A percentile compares a stretch with the other conserved stretches of the same genome.
Evolutionary conservation across 2,888 invertebrate genomes (phyloP).

Genomic region (Anodontia alba): DNA sequence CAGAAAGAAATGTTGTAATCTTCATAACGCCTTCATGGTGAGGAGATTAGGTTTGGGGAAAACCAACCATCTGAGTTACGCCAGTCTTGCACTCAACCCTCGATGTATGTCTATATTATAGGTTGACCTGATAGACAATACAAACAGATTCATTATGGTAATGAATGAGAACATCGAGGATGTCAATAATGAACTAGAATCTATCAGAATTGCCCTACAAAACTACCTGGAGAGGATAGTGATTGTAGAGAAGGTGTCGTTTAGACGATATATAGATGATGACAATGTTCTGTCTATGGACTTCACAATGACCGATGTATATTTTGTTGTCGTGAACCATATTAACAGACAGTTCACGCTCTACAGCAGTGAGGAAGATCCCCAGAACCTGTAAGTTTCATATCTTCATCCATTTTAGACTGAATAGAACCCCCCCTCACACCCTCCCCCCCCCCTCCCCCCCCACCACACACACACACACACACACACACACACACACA

Average conservation of each 20-base stretch:
- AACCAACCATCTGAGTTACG: too few species aligned
- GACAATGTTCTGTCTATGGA: constrained; percentile 55
- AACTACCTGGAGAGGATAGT: constrained; percentile 62
- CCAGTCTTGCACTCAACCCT: too few species aligned
- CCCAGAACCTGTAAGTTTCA: constrained; percentile 52
- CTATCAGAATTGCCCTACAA: constrained; percentile 63
- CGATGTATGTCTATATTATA: too few species aligned
- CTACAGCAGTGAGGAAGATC: constrained; percentile 45
- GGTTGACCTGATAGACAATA: constrained; percentile 92
- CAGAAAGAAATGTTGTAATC: too few species aligned
- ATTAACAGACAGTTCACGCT: constrained; percentile 47
- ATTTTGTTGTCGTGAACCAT: constrained; percentile 67
- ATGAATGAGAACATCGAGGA: constrained; percentile 91
- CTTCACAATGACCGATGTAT: constrained; percentile 63
- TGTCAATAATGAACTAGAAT: constrained; percentile 54
- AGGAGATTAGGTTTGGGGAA: too few species aligned
- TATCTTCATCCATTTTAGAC: too few species aligned
- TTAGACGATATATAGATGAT: constrained; percentile 42
- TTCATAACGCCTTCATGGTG: too few species aligned
- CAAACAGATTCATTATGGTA: constrained; percentile 91
- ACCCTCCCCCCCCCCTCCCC: too few species aligned
- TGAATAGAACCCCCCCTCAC: too few species aligned
- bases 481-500: background rate
- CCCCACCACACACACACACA: too few species aligned
- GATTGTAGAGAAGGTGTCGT: constrained; percentile 64